Conservation (phyloP, 1,140 invertebrate species). For the Papilio helenus region DNA sequence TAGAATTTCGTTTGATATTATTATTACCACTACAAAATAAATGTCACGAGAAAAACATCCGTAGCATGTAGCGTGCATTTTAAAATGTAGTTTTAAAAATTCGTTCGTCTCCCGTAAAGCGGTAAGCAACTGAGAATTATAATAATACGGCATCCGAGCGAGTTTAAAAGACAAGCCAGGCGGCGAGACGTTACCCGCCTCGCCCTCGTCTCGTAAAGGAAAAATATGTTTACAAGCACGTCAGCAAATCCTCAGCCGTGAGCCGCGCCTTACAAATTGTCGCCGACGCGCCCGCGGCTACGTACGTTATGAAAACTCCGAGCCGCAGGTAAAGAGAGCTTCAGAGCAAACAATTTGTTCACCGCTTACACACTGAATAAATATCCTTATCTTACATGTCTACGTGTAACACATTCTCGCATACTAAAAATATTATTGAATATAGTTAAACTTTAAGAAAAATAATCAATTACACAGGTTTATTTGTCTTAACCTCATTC, state of each 20-base stretch:
- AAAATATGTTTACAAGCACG: constrained; percentile 72
- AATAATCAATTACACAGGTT: neutral
- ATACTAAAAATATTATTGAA: constrained; percentile 44
- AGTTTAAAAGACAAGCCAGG: constrained; percentile 36
- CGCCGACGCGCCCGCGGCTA: constrained; percentile 61
- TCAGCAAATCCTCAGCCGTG: constrained; percentile 68
- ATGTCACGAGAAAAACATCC: constrained; percentile 14
- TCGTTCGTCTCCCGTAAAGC: constrained; percentile 1
- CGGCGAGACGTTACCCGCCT: constrained; percentile 51
- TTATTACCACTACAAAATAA: neutral
- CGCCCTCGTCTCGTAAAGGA: constrained; percentile 47
- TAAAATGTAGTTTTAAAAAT: constrained; percentile 15
- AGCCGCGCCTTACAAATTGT: constrained; percentile 70
- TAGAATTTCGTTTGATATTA: no score
- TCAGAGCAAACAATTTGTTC: constrained; percentile 73
- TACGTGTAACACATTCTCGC: constrained; percentile 59
- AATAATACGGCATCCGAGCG: constrained; percentile 26
- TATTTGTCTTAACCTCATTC: no score
- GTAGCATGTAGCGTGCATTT: constrained; percentile 36
- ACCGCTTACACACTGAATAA: constrained; percentile 73
- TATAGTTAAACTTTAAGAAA: neutral
- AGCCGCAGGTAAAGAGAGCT: constrained; percentile 68
- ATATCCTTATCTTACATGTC: constrained; percentile 66
- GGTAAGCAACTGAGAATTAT: constrained; percentile 38
- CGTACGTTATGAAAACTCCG: constrained; percentile 72